These are phyloP conservation scores for Agrenia bidenticulata DNA, from an alignment of 2,888 invertebrate species.

Conservation along the genomic window DNA sequence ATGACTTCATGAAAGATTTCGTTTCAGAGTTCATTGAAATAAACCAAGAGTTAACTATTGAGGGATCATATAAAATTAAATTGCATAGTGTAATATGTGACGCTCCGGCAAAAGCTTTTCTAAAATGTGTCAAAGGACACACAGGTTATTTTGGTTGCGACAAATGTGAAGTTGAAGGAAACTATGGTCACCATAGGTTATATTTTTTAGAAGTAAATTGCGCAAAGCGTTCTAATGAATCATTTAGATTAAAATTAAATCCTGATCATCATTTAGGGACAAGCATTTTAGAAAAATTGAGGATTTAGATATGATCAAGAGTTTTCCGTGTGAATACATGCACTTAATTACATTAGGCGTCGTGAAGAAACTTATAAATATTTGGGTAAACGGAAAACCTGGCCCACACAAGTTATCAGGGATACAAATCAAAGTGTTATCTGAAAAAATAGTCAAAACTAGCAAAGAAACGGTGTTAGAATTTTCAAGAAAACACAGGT, in stretches of 20 bases:
- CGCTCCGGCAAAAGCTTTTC: constrained; percentile 15
- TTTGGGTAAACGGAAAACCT: constrained; percentile 20
- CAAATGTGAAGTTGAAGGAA: constrained; percentile 14
- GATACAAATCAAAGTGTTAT: background rate
- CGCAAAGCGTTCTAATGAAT: background rate
- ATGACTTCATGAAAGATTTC: constrained; percentile 6
- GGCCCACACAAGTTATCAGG: background rate
- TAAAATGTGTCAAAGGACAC: constrained; percentile 19
- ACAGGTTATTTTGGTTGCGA: constrained; percentile 13
- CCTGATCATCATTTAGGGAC: constrained; percentile 27
- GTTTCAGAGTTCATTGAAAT: no score
- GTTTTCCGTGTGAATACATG: constrained; percentile 33
- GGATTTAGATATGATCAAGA: constrained; percentile 15
- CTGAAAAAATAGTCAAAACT: background rate
- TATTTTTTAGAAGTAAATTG: background rate
- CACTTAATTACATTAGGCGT: constrained; percentile 33
- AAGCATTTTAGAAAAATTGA: constrained; percentile 11
- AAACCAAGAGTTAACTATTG: background rate
- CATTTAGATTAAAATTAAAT: constrained; percentile 14
- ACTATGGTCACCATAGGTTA: background rate
- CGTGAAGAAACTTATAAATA: constrained; percentile 21
- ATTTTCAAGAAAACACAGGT: constrained; percentile 51
- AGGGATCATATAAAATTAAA: background rate
- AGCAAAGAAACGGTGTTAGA: constrained; percentile 25
- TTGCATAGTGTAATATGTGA: constrained; percentile 3